Evolutionary conservation across 53 echinoderm and acorn worm genomes (phyloP).

Genomic region (Holothuria scabra): DNA sequence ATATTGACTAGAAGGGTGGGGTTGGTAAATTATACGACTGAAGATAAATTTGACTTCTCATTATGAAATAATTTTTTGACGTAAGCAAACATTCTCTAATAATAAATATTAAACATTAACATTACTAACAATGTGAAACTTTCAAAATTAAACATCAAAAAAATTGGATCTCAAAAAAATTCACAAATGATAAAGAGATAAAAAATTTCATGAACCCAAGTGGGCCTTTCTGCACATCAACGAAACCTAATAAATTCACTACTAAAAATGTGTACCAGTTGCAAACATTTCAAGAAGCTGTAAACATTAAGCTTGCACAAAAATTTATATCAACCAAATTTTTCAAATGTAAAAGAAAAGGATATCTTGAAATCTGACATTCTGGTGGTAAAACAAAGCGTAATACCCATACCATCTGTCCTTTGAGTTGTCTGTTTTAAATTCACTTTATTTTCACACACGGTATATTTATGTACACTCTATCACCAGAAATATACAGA

Average conservation of each 20-base stretch:
- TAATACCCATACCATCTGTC: constrained; percentile 34
- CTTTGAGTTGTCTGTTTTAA: constrained; percentile 15
- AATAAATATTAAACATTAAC: constrained; percentile 53
- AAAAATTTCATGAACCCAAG: background rate
- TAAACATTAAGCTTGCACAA: constrained; percentile 42
- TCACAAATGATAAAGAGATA: constrained; percentile 32
- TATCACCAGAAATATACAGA: constrained; percentile 89
- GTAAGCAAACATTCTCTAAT: constrained; percentile 48
- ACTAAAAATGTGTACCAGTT: constrained; percentile 38
- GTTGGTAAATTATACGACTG: background rate
- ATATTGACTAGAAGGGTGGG: constrained; percentile 7
- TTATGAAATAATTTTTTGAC: constrained; percentile 14
- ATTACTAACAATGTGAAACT: constrained; percentile 50
- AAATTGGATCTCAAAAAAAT: constrained; percentile 44
- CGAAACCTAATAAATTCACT: constrained; percentile 32
- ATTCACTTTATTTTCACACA: constrained; percentile 56
- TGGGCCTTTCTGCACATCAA: constrained; percentile 34
- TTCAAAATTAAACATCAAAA: constrained; percentile 48
- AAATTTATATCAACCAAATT: constrained; percentile 36
- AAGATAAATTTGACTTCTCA: constrained; percentile 16
- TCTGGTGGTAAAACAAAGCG: constrained; percentile 14
- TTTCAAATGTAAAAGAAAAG: constrained; percentile 21
- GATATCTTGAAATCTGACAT: constrained; percentile 40
- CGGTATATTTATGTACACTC: constrained; percentile 79
- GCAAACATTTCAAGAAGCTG: constrained; percentile 50